phyloP scores from a whole-genome alignment of 2,113 vertebrate genomes.

The Sciurus niger region DNA sequence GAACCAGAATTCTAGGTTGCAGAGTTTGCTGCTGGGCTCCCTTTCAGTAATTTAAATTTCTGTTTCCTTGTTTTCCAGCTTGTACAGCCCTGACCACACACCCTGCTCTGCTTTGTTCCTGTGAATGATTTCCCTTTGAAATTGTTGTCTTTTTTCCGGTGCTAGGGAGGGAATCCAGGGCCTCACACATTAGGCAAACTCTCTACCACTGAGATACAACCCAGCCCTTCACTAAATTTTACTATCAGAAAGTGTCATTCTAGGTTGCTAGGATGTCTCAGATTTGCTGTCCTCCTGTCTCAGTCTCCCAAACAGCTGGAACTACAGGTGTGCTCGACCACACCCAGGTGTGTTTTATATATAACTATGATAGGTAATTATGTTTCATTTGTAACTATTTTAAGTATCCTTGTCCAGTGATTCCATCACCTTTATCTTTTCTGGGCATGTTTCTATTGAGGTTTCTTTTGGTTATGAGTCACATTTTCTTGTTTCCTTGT shows the following conservation, averaged over 20 bases:
- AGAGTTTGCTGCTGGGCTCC: too few relatives aligned
- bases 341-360: too few relatives aligned
- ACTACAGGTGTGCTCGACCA: too few relatives aligned
- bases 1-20: background rate
- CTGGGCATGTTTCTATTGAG: background rate
- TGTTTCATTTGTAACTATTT: background rate
- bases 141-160: background rate
- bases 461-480: background rate
- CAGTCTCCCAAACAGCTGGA: too few relatives aligned
- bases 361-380: too few relatives aligned
- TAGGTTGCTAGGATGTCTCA: too few relatives aligned
- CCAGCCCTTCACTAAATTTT: too few relatives aligned
- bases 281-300: too few relatives aligned
- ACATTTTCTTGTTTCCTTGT: background rate
- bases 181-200: too few relatives aligned
- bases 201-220: background rate
- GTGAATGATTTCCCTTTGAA: background rate
- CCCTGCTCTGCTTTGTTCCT: background rate
- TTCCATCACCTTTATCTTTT: background rate
- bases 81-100: background rate
- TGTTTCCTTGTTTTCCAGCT: background rate
- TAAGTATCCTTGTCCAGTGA: background rate
- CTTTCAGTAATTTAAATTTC: background rate
- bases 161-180: background rate
- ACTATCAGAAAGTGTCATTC: background rate